Base-by-base conservation (phyloP, 1,140 invertebrate genomes). In the Hestina assimilis region DNA sequence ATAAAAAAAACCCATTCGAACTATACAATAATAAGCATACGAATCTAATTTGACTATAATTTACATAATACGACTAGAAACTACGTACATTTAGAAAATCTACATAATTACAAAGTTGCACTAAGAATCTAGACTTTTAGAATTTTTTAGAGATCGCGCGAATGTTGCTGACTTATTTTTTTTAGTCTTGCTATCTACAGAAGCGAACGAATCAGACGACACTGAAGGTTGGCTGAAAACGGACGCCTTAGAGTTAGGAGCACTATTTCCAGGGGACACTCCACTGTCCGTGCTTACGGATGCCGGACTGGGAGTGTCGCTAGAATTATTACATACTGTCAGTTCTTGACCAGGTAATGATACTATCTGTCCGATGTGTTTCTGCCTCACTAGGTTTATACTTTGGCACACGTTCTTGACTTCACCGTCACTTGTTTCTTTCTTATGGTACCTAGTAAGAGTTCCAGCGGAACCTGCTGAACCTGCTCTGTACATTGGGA, bases 61-160 rank as follows among this genome's bases (percentile, higher is more conserved):
- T 71, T 75, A 80, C 71, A 79, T 74, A 74, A 66, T 65, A 64
- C 59, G 66, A 70, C 78, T 82, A 82, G 68, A 72, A 48, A 45
- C 85, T 85, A 85, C 71, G 59, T 84, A 86, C 83, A 88, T 72
- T 85, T 88, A 88, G 79, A 88, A 88, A 88, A 88, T 88, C 85
- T 88, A 88, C 83, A 86, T 88, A 88, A 84, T 87, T 87, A 88
- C 85, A 88, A 87, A 81, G 52, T 63, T 74, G 65, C 67, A 69
- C 78, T 84, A 86, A 76, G 80, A 79, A 69, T 88, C 85, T 76
- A 88, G 56, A 84, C 83, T 87, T 78, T 87, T 88, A 40, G 85
- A 88, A 67, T 83, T 85, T 66, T 88, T 88, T 28, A 87, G 68
- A 64, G 80, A 80, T 70, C 82, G 68, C 33, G 65, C 42, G 46